phyloP scores from a whole-genome alignment of 2,888 invertebrate genomes.

The Ethmia dodecea region DNA sequence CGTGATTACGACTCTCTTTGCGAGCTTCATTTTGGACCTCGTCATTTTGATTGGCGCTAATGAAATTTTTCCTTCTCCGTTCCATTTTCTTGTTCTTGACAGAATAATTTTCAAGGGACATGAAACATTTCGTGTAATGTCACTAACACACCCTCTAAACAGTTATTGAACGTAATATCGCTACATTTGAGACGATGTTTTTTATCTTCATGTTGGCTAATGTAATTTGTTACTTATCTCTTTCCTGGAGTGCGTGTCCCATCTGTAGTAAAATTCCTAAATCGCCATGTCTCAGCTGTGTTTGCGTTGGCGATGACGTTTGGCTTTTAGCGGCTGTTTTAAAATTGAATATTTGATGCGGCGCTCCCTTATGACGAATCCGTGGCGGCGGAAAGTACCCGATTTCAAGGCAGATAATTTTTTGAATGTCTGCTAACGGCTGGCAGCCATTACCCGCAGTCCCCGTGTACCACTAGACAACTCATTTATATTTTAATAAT shows the following conservation, averaged over 20 bases:
- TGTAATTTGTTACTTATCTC: constrained; percentile 71
- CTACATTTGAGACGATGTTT: constrained; percentile 59
- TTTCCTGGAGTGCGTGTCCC: constrained; percentile 60
- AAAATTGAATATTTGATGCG: constrained; percentile 78
- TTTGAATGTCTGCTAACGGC: constrained; percentile 63
- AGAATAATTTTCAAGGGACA: constrained; percentile 65
- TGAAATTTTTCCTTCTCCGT: constrained; percentile 74
- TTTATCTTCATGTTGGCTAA: constrained; percentile 70
- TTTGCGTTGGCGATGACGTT: constrained; percentile 70
- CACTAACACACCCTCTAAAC: constrained; percentile 62
- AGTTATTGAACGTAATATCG: constrained; percentile 58
- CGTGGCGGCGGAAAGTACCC: constrained; percentile 53
- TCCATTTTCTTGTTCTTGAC: constrained; percentile 73
- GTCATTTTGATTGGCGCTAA: constrained; percentile 78
- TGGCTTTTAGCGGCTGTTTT: constrained; percentile 77
- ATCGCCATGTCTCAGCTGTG: constrained; percentile 74
- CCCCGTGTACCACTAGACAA: constrained; percentile 37
- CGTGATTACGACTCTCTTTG: constrained; percentile 76
- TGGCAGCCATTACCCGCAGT: constrained; percentile 50
- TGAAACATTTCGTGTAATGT: constrained; percentile 56
- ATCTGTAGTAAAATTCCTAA: constrained; percentile 74
- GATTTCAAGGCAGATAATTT: constrained; percentile 60
- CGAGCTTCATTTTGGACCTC: constrained; percentile 75
- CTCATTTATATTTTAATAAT: constrained; percentile 39
- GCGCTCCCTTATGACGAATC: constrained; percentile 72